Percentiles rank a stretch among this genome's conserved stretches.
Conservation (phyloP, 2,888 invertebrate species). For the Pseudeuparius sepicola region DNA sequence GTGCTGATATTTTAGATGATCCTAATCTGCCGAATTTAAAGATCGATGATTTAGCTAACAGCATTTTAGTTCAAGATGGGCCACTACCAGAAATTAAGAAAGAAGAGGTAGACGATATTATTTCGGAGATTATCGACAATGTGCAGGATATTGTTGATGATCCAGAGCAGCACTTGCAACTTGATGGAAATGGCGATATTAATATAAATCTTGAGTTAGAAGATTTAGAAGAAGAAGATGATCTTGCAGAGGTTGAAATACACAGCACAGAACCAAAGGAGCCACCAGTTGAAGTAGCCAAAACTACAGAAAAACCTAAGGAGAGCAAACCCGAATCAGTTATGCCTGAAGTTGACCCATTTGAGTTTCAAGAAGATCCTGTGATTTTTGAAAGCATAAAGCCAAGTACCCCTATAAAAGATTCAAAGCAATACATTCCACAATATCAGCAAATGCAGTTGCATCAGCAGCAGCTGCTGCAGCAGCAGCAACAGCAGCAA, state of each 20-base stretch:
- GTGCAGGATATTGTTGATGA: slow-evolving; percentile 38
- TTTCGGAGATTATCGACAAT: slow-evolving; percentile 45
- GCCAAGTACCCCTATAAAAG: no score
- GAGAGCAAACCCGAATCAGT: no score
- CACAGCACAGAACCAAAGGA: slow-evolving; percentile 28
- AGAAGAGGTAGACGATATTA: slow-evolving; percentile 45
- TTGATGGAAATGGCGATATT: slow-evolving; percentile 37
- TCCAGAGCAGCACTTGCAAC: slow-evolving; percentile 37
- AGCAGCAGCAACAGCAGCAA: no score
- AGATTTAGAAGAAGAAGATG: slow-evolving; percentile 34
- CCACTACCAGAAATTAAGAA: slow-evolving; percentile 44
- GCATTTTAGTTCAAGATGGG: slow-evolving; percentile 40
- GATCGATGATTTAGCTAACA: slow-evolving; percentile 40
- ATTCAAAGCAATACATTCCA: slow-evolving; percentile 20
- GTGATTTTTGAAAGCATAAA: no score
- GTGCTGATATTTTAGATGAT: slow-evolving; percentile 31
- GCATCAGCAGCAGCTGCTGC: slow-evolving; percentile 25
- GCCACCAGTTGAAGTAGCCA: slow-evolving; percentile 26
- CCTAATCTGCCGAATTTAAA: slow-evolving; percentile 34
- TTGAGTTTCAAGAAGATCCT: slow-evolving; percentile 39
- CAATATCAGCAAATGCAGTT: slow-evolving; percentile 20
- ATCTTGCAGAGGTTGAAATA: slow-evolving; percentile 16
- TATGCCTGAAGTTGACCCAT: slow-evolving; percentile 39
- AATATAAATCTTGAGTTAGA: slow-evolving; percentile 36
- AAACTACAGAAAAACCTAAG: slow-evolving; percentile 14